These are phyloP conservation scores for Lasioglossum villosulum DNA, from an alignment of 2,888 invertebrate genomes.

Conservation along the genomic window DNA sequence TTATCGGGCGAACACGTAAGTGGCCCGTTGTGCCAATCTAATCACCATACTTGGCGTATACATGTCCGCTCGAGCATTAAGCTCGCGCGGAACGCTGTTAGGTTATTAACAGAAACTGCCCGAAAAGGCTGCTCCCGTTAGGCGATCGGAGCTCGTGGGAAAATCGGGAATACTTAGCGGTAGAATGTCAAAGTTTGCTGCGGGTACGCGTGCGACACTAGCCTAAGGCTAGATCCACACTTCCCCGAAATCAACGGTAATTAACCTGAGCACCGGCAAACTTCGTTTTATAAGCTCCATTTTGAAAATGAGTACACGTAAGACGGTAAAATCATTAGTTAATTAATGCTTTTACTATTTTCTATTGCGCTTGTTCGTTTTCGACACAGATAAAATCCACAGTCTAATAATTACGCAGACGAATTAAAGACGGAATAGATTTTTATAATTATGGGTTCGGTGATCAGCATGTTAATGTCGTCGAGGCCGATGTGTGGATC, in stretches of 20 bases:
- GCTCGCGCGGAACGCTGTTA: background rate
- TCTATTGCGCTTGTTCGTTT: background rate
- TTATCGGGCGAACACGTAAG: slow-evolving; percentile 44
- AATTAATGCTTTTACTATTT: background rate
- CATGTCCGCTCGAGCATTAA: slow-evolving; percentile 32
- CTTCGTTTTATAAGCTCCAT: background rate
- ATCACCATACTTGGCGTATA: slow-evolving; percentile 44
- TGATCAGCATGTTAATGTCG: background rate
- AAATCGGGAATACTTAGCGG: slow-evolving; percentile 46
- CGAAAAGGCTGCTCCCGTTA: slow-evolving; percentile 65
- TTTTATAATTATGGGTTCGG: background rate
- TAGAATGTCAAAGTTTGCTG: slow-evolving; percentile 67
- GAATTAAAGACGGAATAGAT: background rate
- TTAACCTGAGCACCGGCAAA: background rate
- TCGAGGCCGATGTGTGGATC: background rate
- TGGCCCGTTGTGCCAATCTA: slow-evolving; percentile 41
- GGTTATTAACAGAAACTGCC: slow-evolving; percentile 59
- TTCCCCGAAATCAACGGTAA: background rate
- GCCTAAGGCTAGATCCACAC: background rate
- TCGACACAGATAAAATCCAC: no score
- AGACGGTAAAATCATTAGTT: no score
- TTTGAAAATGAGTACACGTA: background rate
- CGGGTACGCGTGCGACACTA: slow-evolving; percentile 26
- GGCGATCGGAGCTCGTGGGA: slow-evolving; percentile 51
- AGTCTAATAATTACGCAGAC: no score